A percentile compares a stretch with the other conserved stretches of the same genome.
Conservation (phyloP, 2,113 vertebrate genomes). For the Sminthopsis crassicaudata region DNA sequence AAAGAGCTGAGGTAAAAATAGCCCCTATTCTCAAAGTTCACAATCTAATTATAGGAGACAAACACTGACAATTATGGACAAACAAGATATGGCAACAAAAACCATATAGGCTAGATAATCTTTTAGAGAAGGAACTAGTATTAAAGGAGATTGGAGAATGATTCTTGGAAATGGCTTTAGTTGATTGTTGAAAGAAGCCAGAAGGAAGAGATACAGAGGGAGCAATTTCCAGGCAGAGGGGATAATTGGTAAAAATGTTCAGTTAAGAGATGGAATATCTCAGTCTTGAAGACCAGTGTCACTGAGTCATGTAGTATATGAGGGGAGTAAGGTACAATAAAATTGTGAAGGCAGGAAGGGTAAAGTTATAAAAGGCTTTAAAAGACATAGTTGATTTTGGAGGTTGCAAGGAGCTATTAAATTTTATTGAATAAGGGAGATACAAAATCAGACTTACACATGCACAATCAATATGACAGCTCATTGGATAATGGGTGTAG, state of each 20-base stretch:
- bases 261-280: not conserved
- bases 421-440: not conserved
- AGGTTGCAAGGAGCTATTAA: not conserved
- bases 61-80: not conserved
- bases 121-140: not conserved
- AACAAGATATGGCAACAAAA: not conserved
- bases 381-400: not conserved
- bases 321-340: not conserved
- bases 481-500: not conserved
- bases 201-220: not conserved
- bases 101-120: not conserved
- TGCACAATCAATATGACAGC: not conserved
- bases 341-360: not conserved
- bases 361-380: not conserved
- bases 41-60: not conserved
- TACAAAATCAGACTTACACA: not conserved
- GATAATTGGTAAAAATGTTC: not conserved
- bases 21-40: not conserved
- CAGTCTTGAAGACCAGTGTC: not conserved
- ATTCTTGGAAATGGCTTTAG: not conserved
- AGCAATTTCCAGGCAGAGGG: not conserved
- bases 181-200: not conserved
- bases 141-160: not conserved
- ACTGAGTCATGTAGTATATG: not conserved
- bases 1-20: not conserved